Base-by-base conservation (phyloP, 2,888 invertebrate genomes). In the Panopea generosa region DNA sequence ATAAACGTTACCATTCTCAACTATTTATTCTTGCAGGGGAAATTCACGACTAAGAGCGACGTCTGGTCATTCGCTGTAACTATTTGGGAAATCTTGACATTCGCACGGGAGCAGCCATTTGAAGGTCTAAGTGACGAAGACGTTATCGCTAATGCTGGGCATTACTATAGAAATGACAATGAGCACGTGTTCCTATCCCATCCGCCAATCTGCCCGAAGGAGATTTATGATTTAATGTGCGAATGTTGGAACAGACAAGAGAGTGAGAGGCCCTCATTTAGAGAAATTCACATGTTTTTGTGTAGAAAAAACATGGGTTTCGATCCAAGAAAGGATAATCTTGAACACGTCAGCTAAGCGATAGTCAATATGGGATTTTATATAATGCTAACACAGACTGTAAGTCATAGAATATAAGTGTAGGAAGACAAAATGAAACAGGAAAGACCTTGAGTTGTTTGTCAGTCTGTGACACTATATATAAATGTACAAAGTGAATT, bases 61-160 rank as follows among this genome's bases (percentile, higher is more conserved):
- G 96, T 97, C 0, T 98, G 97, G 97, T 95, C 97, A 16, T 97
- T 97, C 92, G 97, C 96, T 0, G 96, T 97, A 24, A 96, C 96
- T 0, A 93, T 97, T 53, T 96, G 97, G 95, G 97, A 98, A 93
- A 95, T 98, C 71, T 94, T 97, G 88, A 95, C 96, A 16, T 94
- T 96, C 67, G 96, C 96, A 84, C 94, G 96, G 53, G 95, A 96
- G 60, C 95, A 95, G 73, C 97, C 97, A 0, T 97, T 95, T 92
- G 95, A 96, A 68, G 95, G 95, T 70, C 91, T 96, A 82, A 94
- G 95, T 11, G 96, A 97, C 91, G 94, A 95, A 63, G 95, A 96
- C 93, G 96, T 97, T 56, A 94, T 97, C 81, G 96, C 96, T 87
- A 96, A 97, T 93, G 94, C 97, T 65, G 95, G 96, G 24, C 95